A percentile compares a stretch with the other conserved stretches of the same genome.
Evolutionary conservation across 2,797 vertebrate species (phyloP).

Genomic region (Odontamblyopus rebecca): DNA sequence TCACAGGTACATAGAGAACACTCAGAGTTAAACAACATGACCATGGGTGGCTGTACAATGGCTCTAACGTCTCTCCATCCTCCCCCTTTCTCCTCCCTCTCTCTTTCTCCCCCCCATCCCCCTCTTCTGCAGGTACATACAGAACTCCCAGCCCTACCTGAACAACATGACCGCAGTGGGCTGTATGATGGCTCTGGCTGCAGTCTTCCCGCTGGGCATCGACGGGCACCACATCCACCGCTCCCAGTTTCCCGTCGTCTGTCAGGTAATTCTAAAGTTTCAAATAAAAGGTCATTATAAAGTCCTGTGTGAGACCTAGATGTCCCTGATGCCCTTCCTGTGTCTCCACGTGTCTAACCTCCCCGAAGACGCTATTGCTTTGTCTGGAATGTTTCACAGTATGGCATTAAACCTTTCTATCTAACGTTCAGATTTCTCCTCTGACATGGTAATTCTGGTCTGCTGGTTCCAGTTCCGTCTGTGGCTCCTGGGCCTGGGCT

Average conservation of each 20-base stretch:
- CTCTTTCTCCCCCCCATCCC: neutral
- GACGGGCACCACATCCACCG: slow-evolving; percentile 88
- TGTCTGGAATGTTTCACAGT: too few relatives aligned
- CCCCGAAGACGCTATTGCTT: too few relatives aligned
- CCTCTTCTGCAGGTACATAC: slow-evolving; percentile 83
- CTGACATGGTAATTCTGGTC: too few relatives aligned
- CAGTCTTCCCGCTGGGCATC: slow-evolving; percentile 90
- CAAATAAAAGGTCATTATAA: neutral
- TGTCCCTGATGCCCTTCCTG: too few relatives aligned
- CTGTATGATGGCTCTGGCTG: slow-evolving; percentile 90
- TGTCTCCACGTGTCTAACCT: too few relatives aligned
- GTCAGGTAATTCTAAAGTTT: slow-evolving; percentile 81
- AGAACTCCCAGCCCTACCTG: slow-evolving; percentile 95
- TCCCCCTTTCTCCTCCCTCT: neutral
- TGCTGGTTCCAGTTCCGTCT: slow-evolving; percentile 83
- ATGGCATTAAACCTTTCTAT: too few relatives aligned
- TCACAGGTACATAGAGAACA: too few relatives aligned
- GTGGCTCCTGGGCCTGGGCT: slow-evolving; percentile 91
- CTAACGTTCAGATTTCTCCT: too few relatives aligned
- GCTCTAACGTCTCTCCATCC: neutral
- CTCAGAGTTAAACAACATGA: too few relatives aligned
- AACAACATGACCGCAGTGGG: slow-evolving; percentile 96
- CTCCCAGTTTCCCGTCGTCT: slow-evolving; percentile 88
- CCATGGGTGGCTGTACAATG: too few relatives aligned
- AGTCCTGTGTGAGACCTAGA: too few relatives aligned